A percentile compares a stretch with the other conserved stretches of the same genome.
phyloP scores from a whole-genome alignment of 2,888 invertebrate genomes.

The Neria commutata region DNA sequence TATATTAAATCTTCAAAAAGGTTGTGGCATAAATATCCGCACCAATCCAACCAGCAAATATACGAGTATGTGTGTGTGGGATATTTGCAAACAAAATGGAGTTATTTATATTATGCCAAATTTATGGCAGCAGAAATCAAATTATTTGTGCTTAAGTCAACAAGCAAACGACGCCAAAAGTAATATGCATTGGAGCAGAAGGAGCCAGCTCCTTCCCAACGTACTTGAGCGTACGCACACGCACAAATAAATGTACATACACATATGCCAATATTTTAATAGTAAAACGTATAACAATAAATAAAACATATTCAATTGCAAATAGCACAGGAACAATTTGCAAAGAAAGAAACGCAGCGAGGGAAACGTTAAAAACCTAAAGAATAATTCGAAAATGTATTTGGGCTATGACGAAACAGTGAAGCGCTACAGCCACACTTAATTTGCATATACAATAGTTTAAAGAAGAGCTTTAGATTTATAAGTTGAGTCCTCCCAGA shows the following conservation, averaged over 20 bases:
- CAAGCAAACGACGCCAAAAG: constrained; percentile 49
- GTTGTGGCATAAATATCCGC: background rate
- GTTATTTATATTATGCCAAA: constrained; percentile 27
- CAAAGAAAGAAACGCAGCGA: background rate
- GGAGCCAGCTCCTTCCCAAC: constrained; percentile 23
- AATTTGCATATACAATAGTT: no score
- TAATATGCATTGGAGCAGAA: constrained; percentile 36
- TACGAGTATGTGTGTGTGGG: no score
- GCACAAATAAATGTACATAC: constrained; percentile 31
- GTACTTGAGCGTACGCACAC: constrained; percentile 9
- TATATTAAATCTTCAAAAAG: background rate
- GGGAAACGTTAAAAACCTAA: background rate
- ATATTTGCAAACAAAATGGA: background rate
- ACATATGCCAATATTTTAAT: constrained; percentile 50
- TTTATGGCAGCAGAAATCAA: constrained; percentile 48
- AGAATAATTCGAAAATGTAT: no score
- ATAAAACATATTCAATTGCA: constrained; percentile 53
- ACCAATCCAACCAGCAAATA: background rate
- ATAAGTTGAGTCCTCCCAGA: no score
- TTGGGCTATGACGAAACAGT: no score
- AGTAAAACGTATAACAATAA: constrained; percentile 54
- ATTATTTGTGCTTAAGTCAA: constrained; percentile 53
- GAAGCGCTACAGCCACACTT: no score
- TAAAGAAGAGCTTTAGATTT: no score
- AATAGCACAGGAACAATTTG: constrained; percentile 6